A percentile compares a stretch with the other conserved stretches of the same genome.
These are phyloP conservation scores for Drosophila obscura DNA, from an alignment of 1,140 invertebrate genomes.

Conservation along the genomic window DNA sequence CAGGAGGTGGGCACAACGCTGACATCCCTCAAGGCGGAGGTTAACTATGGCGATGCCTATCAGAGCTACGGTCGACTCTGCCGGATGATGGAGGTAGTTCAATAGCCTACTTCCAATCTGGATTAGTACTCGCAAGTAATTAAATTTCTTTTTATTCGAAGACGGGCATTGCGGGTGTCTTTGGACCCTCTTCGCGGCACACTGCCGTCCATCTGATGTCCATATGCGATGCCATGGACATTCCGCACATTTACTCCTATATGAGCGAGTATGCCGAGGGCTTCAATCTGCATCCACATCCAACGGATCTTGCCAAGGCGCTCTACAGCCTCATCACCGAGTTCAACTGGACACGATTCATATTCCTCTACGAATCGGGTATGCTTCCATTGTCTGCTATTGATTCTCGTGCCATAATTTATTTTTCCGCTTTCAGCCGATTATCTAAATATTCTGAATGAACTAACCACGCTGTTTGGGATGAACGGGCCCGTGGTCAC, in stretches of 20 bases:
- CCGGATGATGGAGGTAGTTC: constrained; percentile 83
- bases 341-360: constrained; percentile 93
- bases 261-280: constrained; percentile 86
- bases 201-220: constrained; percentile 91
- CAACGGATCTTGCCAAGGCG: constrained; percentile 88
- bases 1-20: constrained; percentile 52
- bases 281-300: constrained; percentile 95
- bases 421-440: constrained; percentile 83
- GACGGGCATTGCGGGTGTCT: constrained; percentile 90
- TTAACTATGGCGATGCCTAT: constrained; percentile 83
- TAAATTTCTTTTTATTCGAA: constrained; percentile 37
- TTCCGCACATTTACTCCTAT: constrained; percentile 92
- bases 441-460: constrained; percentile 89
- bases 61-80: constrained; percentile 82
- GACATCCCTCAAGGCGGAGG: constrained; percentile 59
- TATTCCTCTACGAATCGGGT: constrained; percentile 92
- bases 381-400: constrained; percentile 33
- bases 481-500: constrained; percentile 85
- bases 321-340: constrained; percentile 90
- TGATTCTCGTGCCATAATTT: background rate
- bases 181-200: constrained; percentile 90
- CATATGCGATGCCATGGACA: constrained; percentile 93
- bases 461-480: constrained; percentile 89
- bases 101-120: constrained; percentile 3
- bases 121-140: background rate